Evolutionary conservation across 2,797 vertebrate genomes (phyloP).

Genomic region (Bradypodion pumilum): DNA sequence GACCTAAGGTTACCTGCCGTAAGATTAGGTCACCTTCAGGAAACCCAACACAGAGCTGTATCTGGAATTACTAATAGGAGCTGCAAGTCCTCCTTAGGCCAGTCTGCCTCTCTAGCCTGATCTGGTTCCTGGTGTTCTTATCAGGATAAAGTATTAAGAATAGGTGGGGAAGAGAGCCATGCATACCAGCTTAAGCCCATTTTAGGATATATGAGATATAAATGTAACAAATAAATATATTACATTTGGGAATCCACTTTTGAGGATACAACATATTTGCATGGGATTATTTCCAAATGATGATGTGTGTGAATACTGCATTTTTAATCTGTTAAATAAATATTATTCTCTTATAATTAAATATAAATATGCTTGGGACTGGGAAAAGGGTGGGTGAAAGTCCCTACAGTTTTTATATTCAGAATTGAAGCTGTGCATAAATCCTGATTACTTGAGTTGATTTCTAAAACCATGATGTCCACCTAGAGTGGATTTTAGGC

Average conservation of each 20-base stretch:
- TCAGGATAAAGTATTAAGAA: too few species aligned
- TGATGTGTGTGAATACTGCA: not conserved
- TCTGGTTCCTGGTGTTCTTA: too few species aligned
- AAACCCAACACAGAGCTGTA: too few species aligned
- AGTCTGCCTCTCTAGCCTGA: too few species aligned
- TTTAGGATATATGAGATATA: too few species aligned
- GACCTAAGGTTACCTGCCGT: too few species aligned
- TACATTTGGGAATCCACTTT: not conserved
- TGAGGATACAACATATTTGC: not conserved
- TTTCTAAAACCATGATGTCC: not conserved
- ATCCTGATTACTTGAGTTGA: not conserved
- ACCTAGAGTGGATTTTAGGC: not conserved
- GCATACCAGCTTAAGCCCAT: too few species aligned
- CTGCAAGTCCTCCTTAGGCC: too few species aligned
- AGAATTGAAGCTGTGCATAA: not conserved
- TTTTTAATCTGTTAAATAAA: not conserved
- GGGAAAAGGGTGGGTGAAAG: not conserved
- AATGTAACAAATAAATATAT: not conserved
- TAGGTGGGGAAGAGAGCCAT: too few species aligned
- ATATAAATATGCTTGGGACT: not conserved
- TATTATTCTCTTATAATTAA: not conserved
- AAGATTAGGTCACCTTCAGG: too few species aligned
- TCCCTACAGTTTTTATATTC: not conserved
- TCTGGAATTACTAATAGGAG: too few species aligned
- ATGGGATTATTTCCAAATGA: not conserved